Evolutionary conservation across 2,113 vertebrate genomes (phyloP).

Genomic region (Prietella phreatophila): DNA sequence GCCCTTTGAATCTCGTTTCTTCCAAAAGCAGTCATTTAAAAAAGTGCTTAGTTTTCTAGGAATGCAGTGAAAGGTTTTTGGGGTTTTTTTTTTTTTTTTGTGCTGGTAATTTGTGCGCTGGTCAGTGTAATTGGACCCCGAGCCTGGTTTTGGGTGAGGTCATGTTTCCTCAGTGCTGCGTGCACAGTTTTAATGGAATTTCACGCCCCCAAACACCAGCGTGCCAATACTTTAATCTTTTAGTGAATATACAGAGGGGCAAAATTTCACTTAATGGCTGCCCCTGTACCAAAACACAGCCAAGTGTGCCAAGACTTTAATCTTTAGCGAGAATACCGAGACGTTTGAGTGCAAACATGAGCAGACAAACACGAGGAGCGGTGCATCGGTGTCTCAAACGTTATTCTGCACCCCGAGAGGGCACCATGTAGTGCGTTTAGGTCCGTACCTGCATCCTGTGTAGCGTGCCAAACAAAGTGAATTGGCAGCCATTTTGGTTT

Average conservation of each 20-base stretch:
- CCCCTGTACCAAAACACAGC: not conserved
- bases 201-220: not conserved
- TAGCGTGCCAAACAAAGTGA: not conserved
- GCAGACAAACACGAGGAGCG: not conserved
- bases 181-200: constrained; percentile 35
- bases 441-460: not conserved
- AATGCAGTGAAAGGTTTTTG: not conserved
- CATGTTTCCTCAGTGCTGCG: constrained; percentile 33
- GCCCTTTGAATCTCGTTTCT: not conserved
- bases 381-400: not conserved
- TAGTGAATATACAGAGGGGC: not conserved
- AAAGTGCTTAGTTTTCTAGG: not conserved
- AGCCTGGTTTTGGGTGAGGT: constrained; percentile 36
- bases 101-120: not conserved
- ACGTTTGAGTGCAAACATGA: not conserved
- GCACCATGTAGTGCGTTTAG: not conserved
- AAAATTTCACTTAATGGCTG: not conserved
- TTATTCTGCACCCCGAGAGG: not conserved
- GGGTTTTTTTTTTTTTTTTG: not conserved
- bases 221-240: constrained; percentile 15
- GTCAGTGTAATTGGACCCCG: constrained; percentile 34
- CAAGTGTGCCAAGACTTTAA: not conserved
- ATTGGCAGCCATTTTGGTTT: not conserved
- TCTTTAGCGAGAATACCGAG: not conserved
- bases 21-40: not conserved